Evolutionary conservation across 2,113 vertebrate species (phyloP).

Genomic region (Bos javanicus): DNA sequence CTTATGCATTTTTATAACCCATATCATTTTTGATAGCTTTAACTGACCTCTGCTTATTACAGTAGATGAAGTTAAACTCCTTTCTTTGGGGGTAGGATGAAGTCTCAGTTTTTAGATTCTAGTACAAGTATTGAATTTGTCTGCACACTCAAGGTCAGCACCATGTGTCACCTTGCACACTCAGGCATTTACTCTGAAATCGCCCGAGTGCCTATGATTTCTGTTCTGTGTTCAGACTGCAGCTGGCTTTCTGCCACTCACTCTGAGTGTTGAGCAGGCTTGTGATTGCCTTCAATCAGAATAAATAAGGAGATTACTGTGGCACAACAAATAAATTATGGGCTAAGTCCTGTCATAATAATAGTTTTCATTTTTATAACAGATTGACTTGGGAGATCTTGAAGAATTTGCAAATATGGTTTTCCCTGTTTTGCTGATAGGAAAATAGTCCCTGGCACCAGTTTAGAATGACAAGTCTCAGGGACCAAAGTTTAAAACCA

Average conservation of each 20-base stretch:
- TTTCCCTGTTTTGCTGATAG: slow-evolving; percentile 44
- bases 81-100: neutral
- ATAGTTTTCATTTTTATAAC: slow-evolving; percentile 61
- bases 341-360: slow-evolving; percentile 63
- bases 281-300: slow-evolving; percentile 58
- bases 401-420: slow-evolving; percentile 62
- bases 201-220: neutral
- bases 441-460: slow-evolving; percentile 43
- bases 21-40: neutral
- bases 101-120: neutral
- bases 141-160: neutral
- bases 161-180: neutral
- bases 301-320: slow-evolving; percentile 62
- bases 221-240: neutral
- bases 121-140: neutral
- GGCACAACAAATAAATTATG: slow-evolving; percentile 55
- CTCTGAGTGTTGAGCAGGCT: slow-evolving; percentile 41
- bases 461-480: slow-evolving; percentile 20
- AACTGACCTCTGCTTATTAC: neutral
- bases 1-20: neutral
- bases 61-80: neutral
- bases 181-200: neutral
- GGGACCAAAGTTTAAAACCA: neutral
- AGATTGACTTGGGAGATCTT: slow-evolving; percentile 61
- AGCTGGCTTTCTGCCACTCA: slow-evolving; percentile 39